A percentile compares a stretch with the other conserved stretches of the same genome.
These are phyloP conservation scores for Tuberolachnus salignus DNA, from an alignment of 2,888 invertebrate genomes.

Conservation along the genomic window DNA sequence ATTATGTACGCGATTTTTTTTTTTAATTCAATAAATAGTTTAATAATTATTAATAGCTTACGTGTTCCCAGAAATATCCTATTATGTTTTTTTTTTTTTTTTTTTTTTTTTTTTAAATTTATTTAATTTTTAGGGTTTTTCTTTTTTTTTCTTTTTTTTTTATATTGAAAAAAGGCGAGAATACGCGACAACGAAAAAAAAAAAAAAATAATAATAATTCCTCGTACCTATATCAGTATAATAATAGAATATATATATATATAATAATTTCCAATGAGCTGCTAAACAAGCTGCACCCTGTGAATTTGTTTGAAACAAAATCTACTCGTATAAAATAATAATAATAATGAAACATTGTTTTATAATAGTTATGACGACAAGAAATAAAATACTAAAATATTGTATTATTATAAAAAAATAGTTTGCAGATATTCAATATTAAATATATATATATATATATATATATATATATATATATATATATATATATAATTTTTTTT, in stretches of 20 bases:
- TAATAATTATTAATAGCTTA: neutral
- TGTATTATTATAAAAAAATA: conserved; percentile 47
- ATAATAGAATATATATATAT: too few species aligned
- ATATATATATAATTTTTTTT: neutral
- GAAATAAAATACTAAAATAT: conserved; percentile 43
- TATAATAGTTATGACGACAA: conserved; percentile 24
- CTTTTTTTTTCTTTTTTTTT: too few species aligned
- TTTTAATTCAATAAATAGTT: conserved; percentile 1
- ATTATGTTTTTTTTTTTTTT: neutral
- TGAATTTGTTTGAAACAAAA: conserved; percentile 51
- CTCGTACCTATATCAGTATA: neutral
- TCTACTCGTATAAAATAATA: conserved; percentile 35
- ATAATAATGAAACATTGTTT: too few species aligned
- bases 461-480: too few species aligned
- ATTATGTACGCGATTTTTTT: conserved; percentile 32
- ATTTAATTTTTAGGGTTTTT: neutral
- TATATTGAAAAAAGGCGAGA: conserved; percentile 31
- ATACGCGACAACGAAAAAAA: conserved; percentile 41
- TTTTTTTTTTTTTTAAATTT: neutral
- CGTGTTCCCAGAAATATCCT: conserved; percentile 47
- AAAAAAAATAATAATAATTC: too few species aligned
- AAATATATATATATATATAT: conserved; percentile 2
- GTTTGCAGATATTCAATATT: conserved; percentile 48
- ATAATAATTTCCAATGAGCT: conserved; percentile 44
- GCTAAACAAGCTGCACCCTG: conserved; percentile 55